A percentile compares a stretch with the other conserved stretches of the same genome.
These are phyloP conservation scores for Scomberomorus guttatus DNA, from an alignment of 2,797 vertebrate species.

Conservation along the genomic window DNA sequence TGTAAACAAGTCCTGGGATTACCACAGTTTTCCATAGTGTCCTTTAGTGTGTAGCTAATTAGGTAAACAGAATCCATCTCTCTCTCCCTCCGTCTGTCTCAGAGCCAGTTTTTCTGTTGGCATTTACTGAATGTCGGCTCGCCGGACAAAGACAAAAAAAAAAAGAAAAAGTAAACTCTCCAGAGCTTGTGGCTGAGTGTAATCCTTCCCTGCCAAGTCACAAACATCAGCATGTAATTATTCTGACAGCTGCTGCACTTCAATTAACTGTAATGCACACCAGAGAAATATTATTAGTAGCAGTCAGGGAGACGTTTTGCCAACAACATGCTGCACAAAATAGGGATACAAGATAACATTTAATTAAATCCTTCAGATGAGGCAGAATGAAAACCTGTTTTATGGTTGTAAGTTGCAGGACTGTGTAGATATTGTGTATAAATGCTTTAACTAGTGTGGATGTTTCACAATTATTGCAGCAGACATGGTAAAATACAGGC, in stretches of 20 bases:
- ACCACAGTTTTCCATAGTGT: conserved; percentile 59
- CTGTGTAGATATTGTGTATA: background rate
- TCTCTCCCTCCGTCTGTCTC: conserved; percentile 31
- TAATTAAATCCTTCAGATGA: conserved; percentile 33
- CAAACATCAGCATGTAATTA: conserved; percentile 86
- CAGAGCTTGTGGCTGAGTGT: conserved; percentile 77
- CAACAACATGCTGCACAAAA: conserved; percentile 68
- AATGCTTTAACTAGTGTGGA: background rate
- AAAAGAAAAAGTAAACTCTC: conserved; percentile 62
- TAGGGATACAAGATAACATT: conserved; percentile 62
- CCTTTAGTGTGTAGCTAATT: conserved; percentile 52
- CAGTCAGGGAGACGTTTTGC: conserved; percentile 59
- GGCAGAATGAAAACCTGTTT: conserved; percentile 17
- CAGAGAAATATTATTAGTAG: conserved; percentile 82
- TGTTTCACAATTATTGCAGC: background rate
- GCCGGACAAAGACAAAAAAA: conserved; percentile 36
- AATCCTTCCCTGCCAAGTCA: conserved; percentile 78
- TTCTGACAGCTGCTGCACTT: conserved; percentile 86
- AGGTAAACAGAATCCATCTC: conserved; percentile 57
- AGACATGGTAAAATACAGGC: no score
- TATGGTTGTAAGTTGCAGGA: background rate
- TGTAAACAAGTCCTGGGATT: conserved; percentile 38
- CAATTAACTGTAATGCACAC: conserved; percentile 85
- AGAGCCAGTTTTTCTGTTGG: conserved; percentile 68
- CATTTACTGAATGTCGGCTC: conserved; percentile 66